Conservation (phyloP, 2,888 invertebrate species). For the Hirtodrosophila cameraria region DNA sequence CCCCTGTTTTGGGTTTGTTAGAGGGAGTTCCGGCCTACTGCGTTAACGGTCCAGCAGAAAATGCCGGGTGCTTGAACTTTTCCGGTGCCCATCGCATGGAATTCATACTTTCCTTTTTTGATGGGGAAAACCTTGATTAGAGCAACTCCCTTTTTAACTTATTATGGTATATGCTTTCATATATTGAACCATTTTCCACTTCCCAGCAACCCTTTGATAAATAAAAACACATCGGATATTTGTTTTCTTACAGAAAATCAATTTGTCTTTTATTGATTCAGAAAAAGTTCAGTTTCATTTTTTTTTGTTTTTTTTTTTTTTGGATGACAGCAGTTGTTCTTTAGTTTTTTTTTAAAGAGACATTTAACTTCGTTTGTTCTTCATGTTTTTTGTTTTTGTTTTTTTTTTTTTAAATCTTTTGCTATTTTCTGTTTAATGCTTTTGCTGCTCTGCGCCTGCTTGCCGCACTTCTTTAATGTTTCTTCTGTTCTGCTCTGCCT, state of each 20-base stretch:
- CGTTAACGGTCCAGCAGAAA: conserved; percentile 12
- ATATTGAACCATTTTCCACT: background rate
- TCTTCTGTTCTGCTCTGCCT: conserved; percentile 31
- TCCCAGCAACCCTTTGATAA: background rate
- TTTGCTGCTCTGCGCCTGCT: conserved; percentile 34
- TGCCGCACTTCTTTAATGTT: conserved; percentile 17
- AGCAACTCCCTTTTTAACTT: background rate
- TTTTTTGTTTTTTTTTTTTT: conserved; percentile 50
- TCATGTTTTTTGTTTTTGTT: conserved; percentile 29
- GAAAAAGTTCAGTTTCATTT: conserved; percentile 81
- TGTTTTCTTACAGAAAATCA: conserved; percentile 84
- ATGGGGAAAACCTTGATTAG: background rate
- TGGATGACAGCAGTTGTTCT: conserved; percentile 64
- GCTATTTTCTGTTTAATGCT: conserved; percentile 60
- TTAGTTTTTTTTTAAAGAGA: conserved; percentile 56
- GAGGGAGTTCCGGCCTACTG: conserved; percentile 12
- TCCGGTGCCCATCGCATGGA: conserved; percentile 1
- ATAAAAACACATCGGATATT: conserved; percentile 56
- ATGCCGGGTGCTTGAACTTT: conserved; percentile 10
- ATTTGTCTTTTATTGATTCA: conserved; percentile 83
- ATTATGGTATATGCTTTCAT: conserved; percentile 7
- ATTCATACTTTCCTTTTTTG: background rate
- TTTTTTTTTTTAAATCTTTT: conserved; percentile 55
- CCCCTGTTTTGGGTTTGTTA: conserved; percentile 12
- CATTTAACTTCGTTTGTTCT: conserved; percentile 41